A percentile compares a stretch with the other conserved stretches of the same genome.
Conservation (phyloP, 2,797 vertebrate genomes). For the Acanthurus lineatus region DNA sequence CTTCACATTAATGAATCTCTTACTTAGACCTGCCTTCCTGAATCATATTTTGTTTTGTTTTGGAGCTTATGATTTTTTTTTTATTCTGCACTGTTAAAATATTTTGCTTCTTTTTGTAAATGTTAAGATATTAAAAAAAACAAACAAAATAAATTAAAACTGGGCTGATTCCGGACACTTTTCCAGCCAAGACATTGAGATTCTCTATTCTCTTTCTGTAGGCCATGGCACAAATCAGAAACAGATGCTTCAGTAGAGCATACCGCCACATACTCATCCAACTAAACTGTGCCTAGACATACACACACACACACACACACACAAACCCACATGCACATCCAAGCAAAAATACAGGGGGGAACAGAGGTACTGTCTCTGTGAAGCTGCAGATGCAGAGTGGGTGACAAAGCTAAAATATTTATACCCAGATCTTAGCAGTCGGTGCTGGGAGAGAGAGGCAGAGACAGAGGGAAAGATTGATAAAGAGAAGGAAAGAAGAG, state of each 20-base stretch:
- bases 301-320: slow-evolving; percentile 25
- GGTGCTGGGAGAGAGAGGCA: slow-evolving; percentile 39
- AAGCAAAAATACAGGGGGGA: slow-evolving; percentile 29
- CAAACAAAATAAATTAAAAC: background rate
- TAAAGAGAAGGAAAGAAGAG: slow-evolving; percentile 22
- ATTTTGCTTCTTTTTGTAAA: background rate
- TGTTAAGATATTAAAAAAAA: background rate
- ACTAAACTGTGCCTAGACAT: slow-evolving; percentile 33
- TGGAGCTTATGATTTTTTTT: background rate
- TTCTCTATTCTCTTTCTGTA: slow-evolving; percentile 31
- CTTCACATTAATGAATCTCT: background rate
- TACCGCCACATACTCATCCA: slow-evolving; percentile 29
- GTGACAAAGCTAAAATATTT: slow-evolving; percentile 81
- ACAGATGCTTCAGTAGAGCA: slow-evolving; percentile 59
- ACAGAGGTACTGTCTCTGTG: slow-evolving; percentile 53
- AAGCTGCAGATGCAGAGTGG: slow-evolving; percentile 69
- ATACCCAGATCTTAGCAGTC: slow-evolving; percentile 73
- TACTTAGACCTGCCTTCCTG: background rate
- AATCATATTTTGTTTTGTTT: background rate
- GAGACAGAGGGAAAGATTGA: slow-evolving; percentile 36
- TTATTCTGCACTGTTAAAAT: background rate
- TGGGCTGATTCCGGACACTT: background rate
- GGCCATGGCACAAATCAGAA: slow-evolving; percentile 35
- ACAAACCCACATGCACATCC: slow-evolving; percentile 2
- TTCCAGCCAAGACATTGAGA: slow-evolving; percentile 3